These are phyloP conservation scores for Parascotia fuliginaria DNA, from an alignment of 2,888 invertebrate species.

Conservation along the genomic window DNA sequence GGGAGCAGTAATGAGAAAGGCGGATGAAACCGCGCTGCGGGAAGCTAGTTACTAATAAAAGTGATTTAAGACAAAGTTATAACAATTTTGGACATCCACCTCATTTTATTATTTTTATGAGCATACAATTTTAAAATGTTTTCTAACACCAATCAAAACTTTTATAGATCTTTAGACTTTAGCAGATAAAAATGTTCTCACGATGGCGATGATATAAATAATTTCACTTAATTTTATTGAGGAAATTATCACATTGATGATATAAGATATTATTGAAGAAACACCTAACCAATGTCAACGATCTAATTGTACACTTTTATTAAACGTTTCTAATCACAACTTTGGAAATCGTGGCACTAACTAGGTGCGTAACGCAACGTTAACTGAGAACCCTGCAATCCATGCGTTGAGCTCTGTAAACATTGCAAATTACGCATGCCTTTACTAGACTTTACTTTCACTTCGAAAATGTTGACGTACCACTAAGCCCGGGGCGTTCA, in stretches of 20 bases:
- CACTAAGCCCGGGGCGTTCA: conserved; percentile 27
- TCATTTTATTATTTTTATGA: too few relatives aligned
- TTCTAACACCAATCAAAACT: too few relatives aligned
- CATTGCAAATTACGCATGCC: conserved; percentile 32
- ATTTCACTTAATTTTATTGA: neutral
- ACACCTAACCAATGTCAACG: neutral
- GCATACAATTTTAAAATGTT: too few relatives aligned
- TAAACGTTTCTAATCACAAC: conserved; percentile 15
- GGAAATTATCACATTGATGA: too few relatives aligned
- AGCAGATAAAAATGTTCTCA: too few relatives aligned
- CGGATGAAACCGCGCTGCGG: too few relatives aligned
- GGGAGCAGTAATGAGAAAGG: too few relatives aligned
- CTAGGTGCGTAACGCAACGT: conserved; percentile 18
- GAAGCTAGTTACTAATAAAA: too few relatives aligned
- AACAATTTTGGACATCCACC: too few relatives aligned
- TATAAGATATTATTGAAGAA: neutral
- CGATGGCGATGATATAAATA: too few relatives aligned
- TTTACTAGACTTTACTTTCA: conserved; percentile 44
- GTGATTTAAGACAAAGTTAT: too few relatives aligned
- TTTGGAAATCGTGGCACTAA: conserved; percentile 19
- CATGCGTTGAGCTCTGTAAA: conserved; percentile 20
- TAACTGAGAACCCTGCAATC: conserved; percentile 33
- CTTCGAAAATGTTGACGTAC: conserved; percentile 33
- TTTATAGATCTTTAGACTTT: too few relatives aligned
- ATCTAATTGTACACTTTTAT: conserved; percentile 4